Conservation (phyloP, 2,113 vertebrate species). For the Marmota flaviventris region DNA sequence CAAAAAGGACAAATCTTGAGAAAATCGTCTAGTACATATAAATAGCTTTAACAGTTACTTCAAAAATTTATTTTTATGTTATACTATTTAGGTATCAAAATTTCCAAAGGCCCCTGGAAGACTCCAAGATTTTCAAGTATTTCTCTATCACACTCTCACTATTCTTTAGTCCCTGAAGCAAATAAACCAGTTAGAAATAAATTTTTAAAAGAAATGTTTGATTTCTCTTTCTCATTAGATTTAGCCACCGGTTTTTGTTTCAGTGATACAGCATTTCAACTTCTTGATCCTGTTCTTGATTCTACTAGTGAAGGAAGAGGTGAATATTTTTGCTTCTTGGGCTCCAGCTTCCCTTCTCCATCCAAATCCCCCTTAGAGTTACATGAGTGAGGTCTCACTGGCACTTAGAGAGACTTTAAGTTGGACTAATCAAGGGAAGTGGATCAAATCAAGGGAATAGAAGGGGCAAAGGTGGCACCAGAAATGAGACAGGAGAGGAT, state of each 20-base stretch:
- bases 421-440: neutral
- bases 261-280: neutral
- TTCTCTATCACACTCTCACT: neutral
- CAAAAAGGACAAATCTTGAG: slow-evolving; percentile 48
- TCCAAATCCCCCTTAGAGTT: neutral
- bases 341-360: neutral
- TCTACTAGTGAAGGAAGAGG: neutral
- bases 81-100: slow-evolving; percentile 47
- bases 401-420: neutral
- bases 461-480: neutral
- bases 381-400: neutral
- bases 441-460: neutral
- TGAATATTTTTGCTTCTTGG: neutral
- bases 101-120: slow-evolving; percentile 12
- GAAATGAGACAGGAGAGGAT: neutral
- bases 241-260: neutral
- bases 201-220: neutral
- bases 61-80: slow-evolving; percentile 21
- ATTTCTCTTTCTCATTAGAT: neutral
- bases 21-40: slow-evolving; percentile 57
- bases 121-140: fast-evolving
- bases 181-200: neutral
- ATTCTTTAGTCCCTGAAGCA: neutral
- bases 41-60: slow-evolving; percentile 44
- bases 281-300: neutral